These are phyloP conservation scores for Ophion ventricosus DNA, from an alignment of 2,888 invertebrate species.

Conservation along the genomic window DNA sequence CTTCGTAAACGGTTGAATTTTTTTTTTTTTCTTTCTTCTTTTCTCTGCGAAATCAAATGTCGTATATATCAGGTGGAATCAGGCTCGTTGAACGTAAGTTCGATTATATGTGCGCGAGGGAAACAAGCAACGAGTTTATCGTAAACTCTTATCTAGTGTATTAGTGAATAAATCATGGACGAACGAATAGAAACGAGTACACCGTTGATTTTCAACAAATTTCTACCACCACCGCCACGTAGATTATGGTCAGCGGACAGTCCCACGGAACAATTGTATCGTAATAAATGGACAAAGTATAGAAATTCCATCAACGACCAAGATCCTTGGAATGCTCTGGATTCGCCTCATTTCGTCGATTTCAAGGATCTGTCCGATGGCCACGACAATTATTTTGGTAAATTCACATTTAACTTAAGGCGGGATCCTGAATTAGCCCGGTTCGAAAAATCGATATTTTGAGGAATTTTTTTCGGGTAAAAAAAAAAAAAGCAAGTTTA, in stretches of 20 bases:
- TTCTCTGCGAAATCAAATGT: constrained; percentile 6
- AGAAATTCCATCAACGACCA: constrained; percentile 49
- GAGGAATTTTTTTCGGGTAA: too few species aligned
- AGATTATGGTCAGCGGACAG: constrained; percentile 57
- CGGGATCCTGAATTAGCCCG: too few species aligned
- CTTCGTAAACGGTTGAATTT: constrained; percentile 32
- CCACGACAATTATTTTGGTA: constrained; percentile 66
- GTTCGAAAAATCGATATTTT: too few species aligned
- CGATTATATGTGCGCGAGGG: constrained; percentile 17
- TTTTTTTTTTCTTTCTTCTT: constrained; percentile 47
- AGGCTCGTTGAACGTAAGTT: constrained; percentile 9
- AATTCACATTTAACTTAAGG: constrained; percentile 8
- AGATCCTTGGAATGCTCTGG: constrained; percentile 61
- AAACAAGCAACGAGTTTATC: neutral
- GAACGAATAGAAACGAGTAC: constrained; percentile 63
- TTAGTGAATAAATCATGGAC: constrained; percentile 18
- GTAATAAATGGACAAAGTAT: constrained; percentile 61
- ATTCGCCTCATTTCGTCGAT: constrained; percentile 63
- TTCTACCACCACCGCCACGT: constrained; percentile 55
- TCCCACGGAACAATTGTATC: constrained; percentile 61
- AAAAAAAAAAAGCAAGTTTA: too few species aligned
- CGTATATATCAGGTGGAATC: constrained; percentile 1
- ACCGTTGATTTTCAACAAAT: constrained; percentile 58
- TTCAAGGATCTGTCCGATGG: constrained; percentile 49
- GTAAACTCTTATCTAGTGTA: constrained; percentile 2